phyloP scores from a whole-genome alignment of 2,797 vertebrate genomes.

The Myripristis murdjan region DNA sequence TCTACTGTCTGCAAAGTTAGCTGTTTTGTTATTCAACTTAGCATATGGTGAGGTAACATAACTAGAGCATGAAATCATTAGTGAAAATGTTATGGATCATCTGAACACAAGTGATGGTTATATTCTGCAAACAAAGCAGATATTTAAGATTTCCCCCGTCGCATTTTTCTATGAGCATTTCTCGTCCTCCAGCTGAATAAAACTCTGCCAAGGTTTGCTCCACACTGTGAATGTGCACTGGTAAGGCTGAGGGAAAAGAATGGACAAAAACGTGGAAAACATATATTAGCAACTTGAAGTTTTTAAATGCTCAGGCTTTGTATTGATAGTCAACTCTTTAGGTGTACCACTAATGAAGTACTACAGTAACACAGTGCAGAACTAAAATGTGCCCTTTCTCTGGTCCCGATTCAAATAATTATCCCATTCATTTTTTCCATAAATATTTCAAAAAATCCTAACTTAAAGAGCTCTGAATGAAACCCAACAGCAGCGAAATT shows the following conservation, averaged over 20 bases:
- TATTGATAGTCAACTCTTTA: too few relatives aligned
- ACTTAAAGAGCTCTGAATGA: too few relatives aligned
- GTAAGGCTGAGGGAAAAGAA: conserved; percentile 51
- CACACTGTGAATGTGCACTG: conserved; percentile 75
- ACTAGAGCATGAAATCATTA: background rate
- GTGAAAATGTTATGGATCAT: background rate
- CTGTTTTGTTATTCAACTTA: background rate
- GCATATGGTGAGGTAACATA: background rate
- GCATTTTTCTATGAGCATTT: conserved; percentile 34
- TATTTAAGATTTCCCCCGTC: background rate
- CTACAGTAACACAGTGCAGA: too few relatives aligned
- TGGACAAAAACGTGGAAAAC: background rate
- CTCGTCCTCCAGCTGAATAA: fast-evolving
- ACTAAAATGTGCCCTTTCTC: too few relatives aligned
- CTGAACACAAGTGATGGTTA: conserved; percentile 4
- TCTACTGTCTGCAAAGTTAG: background rate
- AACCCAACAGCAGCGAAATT: too few relatives aligned
- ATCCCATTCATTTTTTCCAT: too few relatives aligned
- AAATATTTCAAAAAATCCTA: too few relatives aligned
- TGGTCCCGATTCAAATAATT: too few relatives aligned
- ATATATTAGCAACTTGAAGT: background rate
- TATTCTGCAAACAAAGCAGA: conserved; percentile 2
- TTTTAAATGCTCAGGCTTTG: too few relatives aligned
- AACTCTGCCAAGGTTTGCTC: conserved; percentile 57
- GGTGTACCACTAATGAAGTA: too few relatives aligned